Conservation (phyloP, 2,113 vertebrate genomes). For the Pteropus alecto region DNA sequence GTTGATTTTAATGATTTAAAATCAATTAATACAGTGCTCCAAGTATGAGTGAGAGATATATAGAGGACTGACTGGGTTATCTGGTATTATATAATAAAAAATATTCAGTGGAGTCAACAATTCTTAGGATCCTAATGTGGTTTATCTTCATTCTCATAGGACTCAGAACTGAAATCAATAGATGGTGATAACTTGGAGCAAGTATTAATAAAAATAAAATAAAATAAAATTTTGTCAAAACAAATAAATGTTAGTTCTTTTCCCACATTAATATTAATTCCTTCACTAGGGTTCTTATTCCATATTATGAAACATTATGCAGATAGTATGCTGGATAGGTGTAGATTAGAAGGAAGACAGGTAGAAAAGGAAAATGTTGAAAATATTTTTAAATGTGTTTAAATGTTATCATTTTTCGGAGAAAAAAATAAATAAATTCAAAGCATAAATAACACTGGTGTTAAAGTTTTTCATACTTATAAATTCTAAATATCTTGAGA, state of each 20-base stretch:
- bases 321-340: neutral
- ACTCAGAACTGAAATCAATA: too few species aligned
- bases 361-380: neutral
- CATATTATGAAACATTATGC: neutral
- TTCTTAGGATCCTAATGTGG: too few species aligned
- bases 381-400: neutral
- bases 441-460: neutral
- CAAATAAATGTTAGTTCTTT: neutral
- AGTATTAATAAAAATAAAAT: neutral
- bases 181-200: neutral
- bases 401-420: neutral
- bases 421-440: neutral
- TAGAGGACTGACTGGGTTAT: too few species aligned
- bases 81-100: too few species aligned
- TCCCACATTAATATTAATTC: neutral
- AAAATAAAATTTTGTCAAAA: neutral
- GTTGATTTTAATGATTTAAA: too few species aligned
- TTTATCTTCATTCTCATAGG: too few species aligned
- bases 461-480: neutral
- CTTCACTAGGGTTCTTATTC: neutral
- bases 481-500: neutral
- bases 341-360: neutral
- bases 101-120: too few species aligned
- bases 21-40: too few species aligned
- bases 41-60: too few species aligned